A percentile compares a stretch with the other conserved stretches of the same genome.
Conservation (phyloP, 2,888 invertebrate species). For the Oscheius sp. region DNA sequence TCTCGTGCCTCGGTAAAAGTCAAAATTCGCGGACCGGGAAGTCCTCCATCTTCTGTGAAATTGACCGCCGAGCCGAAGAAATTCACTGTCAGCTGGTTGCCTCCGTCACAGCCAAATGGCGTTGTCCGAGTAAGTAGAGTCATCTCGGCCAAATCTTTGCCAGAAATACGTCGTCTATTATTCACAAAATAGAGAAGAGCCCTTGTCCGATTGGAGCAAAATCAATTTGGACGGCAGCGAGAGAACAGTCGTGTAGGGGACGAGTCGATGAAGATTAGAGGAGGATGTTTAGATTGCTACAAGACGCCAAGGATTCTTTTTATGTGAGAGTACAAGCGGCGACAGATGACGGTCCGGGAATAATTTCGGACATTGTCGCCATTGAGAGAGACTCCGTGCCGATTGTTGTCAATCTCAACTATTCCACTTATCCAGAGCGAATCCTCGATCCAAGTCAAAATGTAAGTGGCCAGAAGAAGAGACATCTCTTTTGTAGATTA, state of each 20-base stretch:
- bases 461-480: no score
- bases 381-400: conserved; percentile 47
- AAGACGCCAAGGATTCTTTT: conserved; percentile 45
- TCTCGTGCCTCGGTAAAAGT: conserved; percentile 45
- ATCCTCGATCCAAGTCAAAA: conserved; percentile 28
- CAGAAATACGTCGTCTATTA: conserved; percentile 61
- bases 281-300: background rate
- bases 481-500: conserved; percentile 29
- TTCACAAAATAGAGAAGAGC: conserved; percentile 50
- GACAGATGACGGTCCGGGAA: conserved; percentile 54
- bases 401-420: conserved; percentile 24
- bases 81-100: conserved; percentile 56
- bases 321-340: conserved; percentile 57
- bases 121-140: conserved; percentile 47
- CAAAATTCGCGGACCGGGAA: conserved; percentile 52
- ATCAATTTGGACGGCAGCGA: conserved; percentile 53
- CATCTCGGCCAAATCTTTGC: background rate
- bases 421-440: background rate
- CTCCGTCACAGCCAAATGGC: conserved; percentile 59
- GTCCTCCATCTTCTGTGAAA: conserved; percentile 55
- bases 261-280: background rate
- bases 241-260: conserved; percentile 40
- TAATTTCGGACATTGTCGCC: conserved; percentile 57
- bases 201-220: conserved; percentile 58
- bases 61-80: conserved; percentile 44